Evolutionary conservation across 2,888 invertebrate genomes (phyloP), one percentile per base, ranked within the genome.

Genomic region (Oxyteleia sp.): DNA sequence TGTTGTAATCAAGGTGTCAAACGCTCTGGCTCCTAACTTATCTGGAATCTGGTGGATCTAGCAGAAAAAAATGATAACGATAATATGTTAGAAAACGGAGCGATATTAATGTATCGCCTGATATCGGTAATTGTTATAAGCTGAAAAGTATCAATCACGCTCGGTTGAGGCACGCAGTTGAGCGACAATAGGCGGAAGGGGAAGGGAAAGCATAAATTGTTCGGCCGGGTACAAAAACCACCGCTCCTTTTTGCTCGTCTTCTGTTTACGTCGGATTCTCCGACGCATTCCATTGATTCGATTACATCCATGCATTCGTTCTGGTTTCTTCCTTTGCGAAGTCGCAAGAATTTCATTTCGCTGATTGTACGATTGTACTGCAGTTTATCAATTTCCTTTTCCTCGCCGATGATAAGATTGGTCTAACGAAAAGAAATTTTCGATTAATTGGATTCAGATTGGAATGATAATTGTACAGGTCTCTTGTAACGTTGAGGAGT

Each of bases 251-350:
- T 45, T 59, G n/a, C 29, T 45, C 13, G 15, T 10, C 45, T 66
- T 66, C 26, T 63, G 32, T 72, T 72, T 61, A 45, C 20, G 49
- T 29, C 49, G 41, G 59, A 41, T 51, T 59, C 43, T 23, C 38
- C 63, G 72, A 74, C 63, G 72, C 61, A 53, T 74, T 74, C 45
- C 53, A 63, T 41, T 53, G 45, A 74, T 53, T 63, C 43, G 43
- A 74, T 74, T 45, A 43, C 57, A 41, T 16, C 13, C 47, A 64
- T 57, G 59, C 43, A 78, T 78, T 84, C 82, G 82, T 68, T 75
- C 80, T 84, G 84, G 85, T 84, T 85, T 86, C 82, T 84, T 86
- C 76, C 84, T 85, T 80, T 75, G 49, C 49, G 16, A 61, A 61
- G 45, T 61, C 23, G n/a, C 1, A 45, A 29, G 16, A 26, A 55